Evolutionary conservation across 2,113 vertebrate species (phyloP).

Genomic region (Lethenteron reissneri): DNA sequence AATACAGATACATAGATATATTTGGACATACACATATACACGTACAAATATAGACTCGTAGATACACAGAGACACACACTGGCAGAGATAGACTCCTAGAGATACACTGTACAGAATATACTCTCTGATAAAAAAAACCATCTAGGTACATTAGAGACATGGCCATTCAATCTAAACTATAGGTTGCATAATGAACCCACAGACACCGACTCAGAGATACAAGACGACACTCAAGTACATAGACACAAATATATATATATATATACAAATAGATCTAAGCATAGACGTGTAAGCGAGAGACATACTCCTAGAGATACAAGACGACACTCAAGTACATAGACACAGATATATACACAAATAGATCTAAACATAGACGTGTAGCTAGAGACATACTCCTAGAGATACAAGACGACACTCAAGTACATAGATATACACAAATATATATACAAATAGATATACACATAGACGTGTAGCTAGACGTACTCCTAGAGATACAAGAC

Average conservation of each 20-base stretch:
- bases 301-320: background rate
- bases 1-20: conserved; percentile 1
- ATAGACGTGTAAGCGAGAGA: background rate
- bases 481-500: too few relatives aligned
- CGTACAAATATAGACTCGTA: background rate
- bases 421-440: background rate
- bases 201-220: background rate
- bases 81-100: background rate
- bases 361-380: background rate
- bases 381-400: background rate
- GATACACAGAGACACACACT: background rate
- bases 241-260: background rate
- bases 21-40: background rate
- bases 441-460: too few relatives aligned
- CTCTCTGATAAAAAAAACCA: too few relatives aligned
- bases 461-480: too few relatives aligned
- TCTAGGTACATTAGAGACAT: too few relatives aligned
- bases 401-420: background rate
- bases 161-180: too few relatives aligned
- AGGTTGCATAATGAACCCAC: background rate
- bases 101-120: too few relatives aligned
- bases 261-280: background rate
- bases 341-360: background rate
- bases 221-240: background rate
- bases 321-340: too few relatives aligned